phyloP scores from a whole-genome alignment of 2,888 invertebrate genomes.

The Pyrrhosoma nymphula region DNA sequence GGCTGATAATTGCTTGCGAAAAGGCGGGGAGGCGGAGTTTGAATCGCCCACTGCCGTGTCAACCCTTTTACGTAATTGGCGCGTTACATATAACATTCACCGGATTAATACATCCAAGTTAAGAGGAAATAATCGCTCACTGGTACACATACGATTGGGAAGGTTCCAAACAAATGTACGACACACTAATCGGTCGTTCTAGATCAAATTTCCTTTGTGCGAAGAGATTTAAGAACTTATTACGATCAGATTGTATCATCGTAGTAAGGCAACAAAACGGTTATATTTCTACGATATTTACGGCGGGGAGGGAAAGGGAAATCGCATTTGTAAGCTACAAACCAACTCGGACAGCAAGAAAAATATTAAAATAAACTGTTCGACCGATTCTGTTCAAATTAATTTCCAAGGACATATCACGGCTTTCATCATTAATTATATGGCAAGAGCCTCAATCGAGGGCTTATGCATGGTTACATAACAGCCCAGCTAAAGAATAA shows the following conservation, averaged over 20 bases:
- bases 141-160: no score
- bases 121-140: no score
- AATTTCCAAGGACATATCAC: background rate
- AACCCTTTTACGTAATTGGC: background rate
- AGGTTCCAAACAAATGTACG: no score
- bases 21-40: background rate
- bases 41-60: background rate
- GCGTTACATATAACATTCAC: background rate
- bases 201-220: no score
- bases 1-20: background rate
- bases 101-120: background rate
- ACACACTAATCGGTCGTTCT: no score
- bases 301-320: background rate
- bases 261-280: no score
- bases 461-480: background rate
- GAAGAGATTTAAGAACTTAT: no score
- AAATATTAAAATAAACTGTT: background rate
- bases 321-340: background rate
- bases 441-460: background rate
- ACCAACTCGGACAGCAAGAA: background rate
- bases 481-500: background rate
- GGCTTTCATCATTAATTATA: constrained; percentile 24
- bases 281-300: no score
- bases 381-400: background rate
- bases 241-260: no score